Evolutionary conservation across 2,888 invertebrate genomes (phyloP), one percentile per base, ranked within the genome.

Genomic region (Ophioninae sp.): DNA sequence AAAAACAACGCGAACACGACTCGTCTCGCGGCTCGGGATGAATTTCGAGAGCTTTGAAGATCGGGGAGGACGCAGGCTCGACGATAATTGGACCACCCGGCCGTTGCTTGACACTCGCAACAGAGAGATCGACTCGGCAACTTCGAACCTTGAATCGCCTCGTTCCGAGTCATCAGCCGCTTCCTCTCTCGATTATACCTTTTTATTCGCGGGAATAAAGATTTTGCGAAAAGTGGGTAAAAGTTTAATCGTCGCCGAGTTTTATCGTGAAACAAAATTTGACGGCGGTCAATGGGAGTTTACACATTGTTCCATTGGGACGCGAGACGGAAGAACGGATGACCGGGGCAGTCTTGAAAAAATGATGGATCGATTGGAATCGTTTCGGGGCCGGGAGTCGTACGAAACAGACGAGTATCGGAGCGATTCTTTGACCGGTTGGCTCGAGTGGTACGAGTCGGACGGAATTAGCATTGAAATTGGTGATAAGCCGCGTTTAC

Each of bases 401-500:
- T 20, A 8, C 8, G n/a, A 17, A 20, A 72, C 22, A 20, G 13
- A 22, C 13, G 20, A 20, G 63, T 23, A 73, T 73, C 44, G 44
- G n/a, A 63, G 73, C n/a, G 44, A n/a, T 23, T 74, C 17, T 8
- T 65, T 37, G 65, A 59, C 59, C 23, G 58, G 3, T 22, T 59
- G n/a, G 59, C 58, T 61, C 17, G n/a, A 39, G 63, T 58, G 81
- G n/a, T 85, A 86, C 82, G 61, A 81, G 83, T 83, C 84, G 83
- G 69, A 87, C 87, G 88, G 90, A 87, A 90, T 91, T 90, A 90
- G 89, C 88, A 88, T 88, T 86, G 82, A 87, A 89, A 89, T 88
- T 90, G 87, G 85, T 85, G 91, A 91, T 91, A 91, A 91, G 91
- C 90, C 87, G 90, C 88, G n/a, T 63, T 89, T 88, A 87, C 88